Evolutionary conservation across 2,113 vertebrate species (phyloP).

Genomic region (Sminthopsis crassicaudata): DNA sequence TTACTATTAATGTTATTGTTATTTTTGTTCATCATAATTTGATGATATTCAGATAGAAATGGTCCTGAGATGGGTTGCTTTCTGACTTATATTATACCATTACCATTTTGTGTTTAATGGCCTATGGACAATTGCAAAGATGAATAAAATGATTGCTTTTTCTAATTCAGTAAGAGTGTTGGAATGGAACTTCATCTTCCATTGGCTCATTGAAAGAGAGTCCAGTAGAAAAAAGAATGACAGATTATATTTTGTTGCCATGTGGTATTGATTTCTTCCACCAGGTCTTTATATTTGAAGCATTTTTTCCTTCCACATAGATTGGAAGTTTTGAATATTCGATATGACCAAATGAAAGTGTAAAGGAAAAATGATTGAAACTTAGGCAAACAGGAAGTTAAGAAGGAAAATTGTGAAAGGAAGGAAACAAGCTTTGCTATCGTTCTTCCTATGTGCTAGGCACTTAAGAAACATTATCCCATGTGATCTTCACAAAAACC

Average conservation of each 20-base stretch:
- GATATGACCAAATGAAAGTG: neutral
- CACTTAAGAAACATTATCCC: neutral
- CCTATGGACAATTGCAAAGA: neutral
- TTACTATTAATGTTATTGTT: no score
- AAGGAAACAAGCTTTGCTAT: neutral
- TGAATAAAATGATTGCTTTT: neutral
- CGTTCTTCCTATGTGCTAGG: neutral
- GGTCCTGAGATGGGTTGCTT: neutral
- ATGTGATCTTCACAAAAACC: neutral
- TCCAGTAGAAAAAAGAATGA: neutral
- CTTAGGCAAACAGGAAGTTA: neutral
- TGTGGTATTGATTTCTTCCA: neutral
- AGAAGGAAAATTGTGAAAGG: neutral
- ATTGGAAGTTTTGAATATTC: neutral
- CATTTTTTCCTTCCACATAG: neutral
- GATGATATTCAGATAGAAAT: neutral
- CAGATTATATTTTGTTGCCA: neutral
- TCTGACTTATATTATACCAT: neutral
- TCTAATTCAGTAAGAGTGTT: neutral
- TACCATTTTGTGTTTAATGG: neutral
- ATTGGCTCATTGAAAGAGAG: neutral
- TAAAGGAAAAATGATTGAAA: neutral
- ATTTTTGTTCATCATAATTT: no score
- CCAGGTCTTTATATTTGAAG: neutral
- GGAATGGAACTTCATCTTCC: neutral